Evolutionary conservation across 2,888 invertebrate species (phyloP).

Genomic region (Melinopterus prodromus): DNA sequence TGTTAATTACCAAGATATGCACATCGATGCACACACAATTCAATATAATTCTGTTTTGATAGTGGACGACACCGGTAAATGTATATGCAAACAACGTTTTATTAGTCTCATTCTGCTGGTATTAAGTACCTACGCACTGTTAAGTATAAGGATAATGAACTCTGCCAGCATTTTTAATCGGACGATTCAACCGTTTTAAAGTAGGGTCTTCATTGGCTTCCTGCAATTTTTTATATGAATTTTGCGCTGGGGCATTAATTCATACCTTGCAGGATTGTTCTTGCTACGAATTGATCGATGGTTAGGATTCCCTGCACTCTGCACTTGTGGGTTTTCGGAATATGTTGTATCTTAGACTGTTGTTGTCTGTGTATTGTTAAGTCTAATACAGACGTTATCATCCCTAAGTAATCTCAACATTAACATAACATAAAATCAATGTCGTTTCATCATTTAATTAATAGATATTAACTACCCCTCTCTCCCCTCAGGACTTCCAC

Average conservation of each 20-base stretch:
- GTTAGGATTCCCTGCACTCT: no score
- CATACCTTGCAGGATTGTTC: no score
- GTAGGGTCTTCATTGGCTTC: neutral
- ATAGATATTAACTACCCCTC: no score
- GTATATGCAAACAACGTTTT: neutral
- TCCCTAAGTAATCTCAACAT: no score
- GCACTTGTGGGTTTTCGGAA: no score
- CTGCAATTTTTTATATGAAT: neutral
- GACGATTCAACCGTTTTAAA: neutral
- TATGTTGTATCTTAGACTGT: no score
- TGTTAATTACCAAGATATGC: constrained; percentile 61
- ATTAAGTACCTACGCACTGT: neutral
- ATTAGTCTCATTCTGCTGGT: constrained; percentile 4
- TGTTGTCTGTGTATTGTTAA: no score
- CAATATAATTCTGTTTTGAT: constrained; percentile 31
- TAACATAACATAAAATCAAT: no score
- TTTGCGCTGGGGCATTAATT: neutral
- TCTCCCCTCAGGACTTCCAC: no score
- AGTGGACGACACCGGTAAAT: constrained; percentile 4
- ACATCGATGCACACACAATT: constrained; percentile 52
- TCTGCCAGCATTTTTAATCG: neutral
- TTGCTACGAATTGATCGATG: no score
- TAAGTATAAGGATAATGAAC: constrained; percentile 4
- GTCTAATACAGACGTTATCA: no score
- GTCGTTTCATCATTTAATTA: no score